Conservation (phyloP, 2,797 vertebrate species). For the Microcaecilia unicolor region DNA sequence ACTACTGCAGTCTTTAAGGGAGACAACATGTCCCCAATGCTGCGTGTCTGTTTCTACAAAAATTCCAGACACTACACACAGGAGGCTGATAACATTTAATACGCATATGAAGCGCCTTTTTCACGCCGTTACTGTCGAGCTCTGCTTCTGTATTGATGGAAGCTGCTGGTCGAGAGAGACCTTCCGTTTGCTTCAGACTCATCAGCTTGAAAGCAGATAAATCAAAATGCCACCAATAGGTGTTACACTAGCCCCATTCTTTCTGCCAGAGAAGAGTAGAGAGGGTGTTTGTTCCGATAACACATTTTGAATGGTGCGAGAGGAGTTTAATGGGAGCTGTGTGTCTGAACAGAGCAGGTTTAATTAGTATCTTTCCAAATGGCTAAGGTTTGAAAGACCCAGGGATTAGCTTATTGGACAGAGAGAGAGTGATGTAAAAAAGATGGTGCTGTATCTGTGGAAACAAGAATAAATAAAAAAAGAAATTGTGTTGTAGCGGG, state of each 20-base stretch:
- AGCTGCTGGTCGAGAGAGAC: no score
- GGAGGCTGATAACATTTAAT: no score
- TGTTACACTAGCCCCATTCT: not conserved
- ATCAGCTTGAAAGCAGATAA: no score
- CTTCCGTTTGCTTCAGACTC: no score
- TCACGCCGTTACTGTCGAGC: no score
- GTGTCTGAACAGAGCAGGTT: not conserved
- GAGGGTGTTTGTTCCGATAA: not conserved
- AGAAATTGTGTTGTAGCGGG: conserved; percentile 11
- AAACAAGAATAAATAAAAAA: conserved; percentile 39
- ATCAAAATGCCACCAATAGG: no score
- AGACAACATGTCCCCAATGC: no score
- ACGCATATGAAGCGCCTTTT: no score
- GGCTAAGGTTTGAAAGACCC: not conserved
- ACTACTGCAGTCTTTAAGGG: no score
- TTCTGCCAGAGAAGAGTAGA: fast-evolving
- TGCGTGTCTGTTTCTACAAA: no score
- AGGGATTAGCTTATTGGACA: conserved; percentile 1
- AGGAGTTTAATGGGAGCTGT: fast-evolving
- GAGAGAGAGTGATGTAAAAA: conserved; percentile 39
- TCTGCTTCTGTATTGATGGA: no score
- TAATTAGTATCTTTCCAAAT: fast-evolving
- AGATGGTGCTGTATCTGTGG: conserved; percentile 39
- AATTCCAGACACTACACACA: no score
- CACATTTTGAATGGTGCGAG: fast-evolving